Base-by-base conservation (phyloP, 2,113 vertebrate genomes). In the Paradoxurus hermaphroditus region DNA sequence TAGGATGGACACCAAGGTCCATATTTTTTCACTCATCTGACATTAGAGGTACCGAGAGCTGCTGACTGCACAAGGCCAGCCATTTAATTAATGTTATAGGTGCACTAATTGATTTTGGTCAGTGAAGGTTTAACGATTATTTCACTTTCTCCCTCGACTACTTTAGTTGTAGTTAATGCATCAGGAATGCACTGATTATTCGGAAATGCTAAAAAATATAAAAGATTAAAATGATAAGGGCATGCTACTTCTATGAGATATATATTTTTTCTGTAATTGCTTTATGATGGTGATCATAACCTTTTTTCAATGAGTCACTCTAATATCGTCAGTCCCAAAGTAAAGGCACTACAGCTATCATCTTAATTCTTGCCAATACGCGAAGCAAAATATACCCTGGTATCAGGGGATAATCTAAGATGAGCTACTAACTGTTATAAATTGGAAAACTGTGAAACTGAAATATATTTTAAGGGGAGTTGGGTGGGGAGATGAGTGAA, bases 41-140 rank as follows among this genome's bases (percentile, higher is more conserved):
- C 62, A 94, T 68, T 81, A 44, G 72, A 85, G 7, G 27, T 92
- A 34, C 67, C 18, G 73, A 75, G 86, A 56, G 36, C 83, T 93
- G 78, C 88, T 95, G 75, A 92, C 56, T 63, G 56, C 68, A 92
- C 59, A 91, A 92, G 39, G 18, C 18, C 44, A 83, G 68, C 6
- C 39, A 46, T 89, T 95, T 96, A 95, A 98, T 92, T 86, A 95
- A 84, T 87, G 81, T 79, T 93, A 34, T 81, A 92, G 63, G 49
- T 86, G 16, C 41, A 79, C 34, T 79, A 83, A 97, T 87, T 97
- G 86, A 97, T 89, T 96, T 90, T 92, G 56, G n/a, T 92, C 84
- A 62, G 56, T 92, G 87, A 75, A 44, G 77, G 27, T 82, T 85
- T 96, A 91, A 95, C 34, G 78, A 91, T 97, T 90, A 96, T 94